Base-by-base conservation (phyloP, 2,113 vertebrate genomes). In the Leucoraja erinaceus region DNA sequence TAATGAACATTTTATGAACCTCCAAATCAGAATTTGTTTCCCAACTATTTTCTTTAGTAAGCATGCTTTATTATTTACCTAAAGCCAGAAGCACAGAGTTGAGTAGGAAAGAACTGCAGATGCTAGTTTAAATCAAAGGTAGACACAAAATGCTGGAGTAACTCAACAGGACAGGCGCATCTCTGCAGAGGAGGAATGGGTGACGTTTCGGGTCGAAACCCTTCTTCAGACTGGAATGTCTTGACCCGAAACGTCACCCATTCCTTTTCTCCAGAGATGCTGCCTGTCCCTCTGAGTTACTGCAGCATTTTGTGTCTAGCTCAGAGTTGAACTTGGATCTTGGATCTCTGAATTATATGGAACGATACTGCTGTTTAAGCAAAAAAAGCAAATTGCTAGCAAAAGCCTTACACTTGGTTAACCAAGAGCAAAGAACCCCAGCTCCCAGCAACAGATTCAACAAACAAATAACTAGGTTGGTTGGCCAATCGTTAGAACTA, bases 11-110 rank as follows among this genome's bases (percentile, higher is more conserved):
- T 76, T 7, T n/a, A 12, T 76, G 28, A 76, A 12, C 31, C 75
- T 76, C 74, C 74, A 75, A 72, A n/a, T 75, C 75, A 76, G 72
- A 75, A n/a, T 31, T 76, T 76, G 28, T 76, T 76, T 77, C 75
- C 2, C n/a, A 77, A 77, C 72, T 75, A 28, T 75, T 28, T 75
- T 75, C 7, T n/a, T 66, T 10, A 47, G 38, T 66, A 14, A 22
- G 18, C 18, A 20, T 20, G 18, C 70, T 72, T 5, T 14, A 31
- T 47, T 47, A 47, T 33, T 33, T 77, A 33, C 11, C 11, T 31
- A 33, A 77, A 16, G n/a, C 75, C 10, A 33, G 31, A 33, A 77
- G 75, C 75, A 33, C 0, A 77, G 75, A 33, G 38, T 47, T 47
- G 38, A 47, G 38, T 47, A 47, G 38, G 38, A 47, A 47, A 47